Evolutionary conservation across 2,797 vertebrate genomes (phyloP).

Genomic region (Muraenolepis orangiensis): DNA sequence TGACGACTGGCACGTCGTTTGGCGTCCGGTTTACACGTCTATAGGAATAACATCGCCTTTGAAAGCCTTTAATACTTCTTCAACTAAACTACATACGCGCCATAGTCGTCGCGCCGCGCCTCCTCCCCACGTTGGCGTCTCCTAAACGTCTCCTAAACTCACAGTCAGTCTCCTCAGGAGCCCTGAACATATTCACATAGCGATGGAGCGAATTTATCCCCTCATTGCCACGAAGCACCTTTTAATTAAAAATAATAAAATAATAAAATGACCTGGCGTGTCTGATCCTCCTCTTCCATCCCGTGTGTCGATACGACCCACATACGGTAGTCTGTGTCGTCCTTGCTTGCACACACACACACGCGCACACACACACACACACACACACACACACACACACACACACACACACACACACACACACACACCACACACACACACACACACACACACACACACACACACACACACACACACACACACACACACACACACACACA

Average conservation of each 20-base stretch:
- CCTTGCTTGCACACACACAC: too few relatives aligned
- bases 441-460: too few relatives aligned
- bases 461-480: too few relatives aligned
- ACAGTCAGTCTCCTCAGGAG: not conserved
- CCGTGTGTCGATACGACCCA: conserved; percentile 31
- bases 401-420: too few relatives aligned
- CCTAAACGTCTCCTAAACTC: not conserved
- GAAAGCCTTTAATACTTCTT: conserved; percentile 28
- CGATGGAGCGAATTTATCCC: not conserved
- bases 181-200: not conserved
- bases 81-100: not conserved
- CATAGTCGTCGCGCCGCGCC: not conserved
- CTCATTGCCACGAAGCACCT: not conserved
- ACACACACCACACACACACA: too few relatives aligned
- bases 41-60: conserved; percentile 23
- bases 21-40: conserved; percentile 25
- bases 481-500: too few relatives aligned
- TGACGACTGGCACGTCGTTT: conserved; percentile 62
- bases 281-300: conserved; percentile 22
- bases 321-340: too few relatives aligned
- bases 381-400: too few relatives aligned
- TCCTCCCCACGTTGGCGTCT: not conserved
- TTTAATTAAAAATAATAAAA: not conserved
- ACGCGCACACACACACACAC: too few relatives aligned
- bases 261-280: not conserved